These are phyloP conservation scores for Hypena proboscidalis DNA, from an alignment of 2,888 invertebrate genomes.

Conservation along the genomic window DNA sequence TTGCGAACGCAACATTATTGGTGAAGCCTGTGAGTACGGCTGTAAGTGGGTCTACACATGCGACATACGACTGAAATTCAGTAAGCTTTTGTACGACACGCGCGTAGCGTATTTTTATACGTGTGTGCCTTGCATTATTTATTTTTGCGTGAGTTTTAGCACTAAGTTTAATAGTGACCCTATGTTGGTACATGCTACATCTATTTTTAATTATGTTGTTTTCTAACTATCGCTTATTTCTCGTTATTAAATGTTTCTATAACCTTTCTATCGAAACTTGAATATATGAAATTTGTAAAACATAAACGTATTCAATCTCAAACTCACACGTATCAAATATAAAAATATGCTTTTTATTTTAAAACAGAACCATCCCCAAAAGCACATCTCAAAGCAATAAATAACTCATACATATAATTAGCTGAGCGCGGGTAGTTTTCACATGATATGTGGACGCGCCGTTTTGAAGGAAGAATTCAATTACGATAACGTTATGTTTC, in stretches of 20 bases:
- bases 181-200: conserved; percentile 16
- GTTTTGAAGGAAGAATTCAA: conserved; percentile 80
- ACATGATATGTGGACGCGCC: conserved; percentile 58
- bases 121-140: conserved; percentile 31
- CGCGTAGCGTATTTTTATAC: conserved; percentile 26
- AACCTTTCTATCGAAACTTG: too few relatives aligned
- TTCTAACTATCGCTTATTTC: too few relatives aligned
- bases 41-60: conserved; percentile 27
- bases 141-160: conserved; percentile 34
- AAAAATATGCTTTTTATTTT: too few relatives aligned
- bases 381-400: conserved; percentile 22
- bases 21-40: conserved; percentile 17
- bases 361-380: not conserved
- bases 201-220: conserved; percentile 30
- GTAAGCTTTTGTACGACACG: conserved; percentile 21
- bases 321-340: too few relatives aligned
- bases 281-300: too few relatives aligned
- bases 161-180: conserved; percentile 30
- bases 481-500: conserved; percentile 83
- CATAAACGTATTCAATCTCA: too few relatives aligned
- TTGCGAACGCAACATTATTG: conserved; percentile 44
- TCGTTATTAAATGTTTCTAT: too few relatives aligned
- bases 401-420: conserved; percentile 48
- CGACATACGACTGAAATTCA: conserved; percentile 27
- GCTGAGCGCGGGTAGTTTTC: conserved; percentile 49